Conservation (phyloP, 1,140 invertebrate species). For the Musca vetustissima region DNA sequence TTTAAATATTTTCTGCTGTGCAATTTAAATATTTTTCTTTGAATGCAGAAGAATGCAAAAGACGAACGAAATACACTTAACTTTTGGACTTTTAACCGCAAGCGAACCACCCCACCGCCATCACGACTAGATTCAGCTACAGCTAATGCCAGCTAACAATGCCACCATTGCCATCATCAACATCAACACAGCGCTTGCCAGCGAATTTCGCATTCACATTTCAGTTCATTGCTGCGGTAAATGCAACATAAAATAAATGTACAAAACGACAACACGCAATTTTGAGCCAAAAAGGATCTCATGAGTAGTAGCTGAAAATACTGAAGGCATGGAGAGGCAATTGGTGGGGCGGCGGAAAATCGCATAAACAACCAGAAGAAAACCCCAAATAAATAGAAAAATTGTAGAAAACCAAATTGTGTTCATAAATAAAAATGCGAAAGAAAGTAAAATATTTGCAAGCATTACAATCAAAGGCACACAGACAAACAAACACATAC, state of each 20-base stretch:
- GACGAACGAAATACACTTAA: not conserved
- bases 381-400: conserved; percentile 6
- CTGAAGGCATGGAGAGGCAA: not conserved
- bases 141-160: not conserved
- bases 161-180: no score
- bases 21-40: conserved; percentile 2
- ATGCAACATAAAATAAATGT: not conserved
- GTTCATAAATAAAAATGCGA: conserved; percentile 14
- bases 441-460: conserved; percentile 15
- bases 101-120: no score
- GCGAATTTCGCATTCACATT: not conserved
- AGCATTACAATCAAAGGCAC: not conserved
- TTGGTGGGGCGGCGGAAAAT: no score
- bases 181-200: no score
- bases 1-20: not conserved
- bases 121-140: not conserved
- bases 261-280: conserved; percentile 8
- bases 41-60: no score
- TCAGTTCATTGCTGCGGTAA: not conserved
- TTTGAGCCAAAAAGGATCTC: conserved; percentile 1
- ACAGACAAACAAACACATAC: not conserved
- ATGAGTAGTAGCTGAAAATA: no score
- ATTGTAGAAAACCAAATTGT: conserved; percentile 1
- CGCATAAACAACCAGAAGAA: no score
- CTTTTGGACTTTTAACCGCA: conserved; percentile 17